A percentile compares a stretch with the other conserved stretches of the same genome.
These are phyloP conservation scores for Eospalax fontanierii DNA, from an alignment of 2,797 vertebrate species.

Conservation along the genomic window DNA sequence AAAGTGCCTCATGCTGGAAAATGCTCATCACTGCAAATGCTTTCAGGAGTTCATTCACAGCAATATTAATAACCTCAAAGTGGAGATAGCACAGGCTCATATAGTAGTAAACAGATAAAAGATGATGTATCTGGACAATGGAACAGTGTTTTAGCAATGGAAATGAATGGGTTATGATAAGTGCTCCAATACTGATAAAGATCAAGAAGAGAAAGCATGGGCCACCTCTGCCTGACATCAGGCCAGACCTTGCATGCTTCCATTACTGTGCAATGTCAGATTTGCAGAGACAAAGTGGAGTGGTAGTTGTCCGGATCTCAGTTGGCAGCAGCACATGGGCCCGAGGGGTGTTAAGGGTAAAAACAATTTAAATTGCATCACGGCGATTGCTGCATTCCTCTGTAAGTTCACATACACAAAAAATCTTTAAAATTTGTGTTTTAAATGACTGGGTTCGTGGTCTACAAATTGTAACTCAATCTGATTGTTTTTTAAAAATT, in stretches of 20 bases:
- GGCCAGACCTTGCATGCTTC: neutral
- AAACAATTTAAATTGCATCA: neutral
- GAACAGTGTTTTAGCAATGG: neutral
- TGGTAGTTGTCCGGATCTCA: neutral
- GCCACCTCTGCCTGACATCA: neutral
- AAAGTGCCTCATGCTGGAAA: neutral
- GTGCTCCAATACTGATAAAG: neutral
- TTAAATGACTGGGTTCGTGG: neutral
- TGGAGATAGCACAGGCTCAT: neutral
- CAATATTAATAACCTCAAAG: neutral
- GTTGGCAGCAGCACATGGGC: fast-evolving
- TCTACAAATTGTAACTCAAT: neutral
- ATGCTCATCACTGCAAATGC: neutral
- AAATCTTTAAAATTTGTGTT: neutral
- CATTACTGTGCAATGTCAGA: neutral
- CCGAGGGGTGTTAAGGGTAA: neutral
- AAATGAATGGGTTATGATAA: neutral
- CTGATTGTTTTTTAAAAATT: neutral
- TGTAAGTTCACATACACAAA: neutral
- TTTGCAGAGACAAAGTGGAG: neutral
- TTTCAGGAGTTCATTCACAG: neutral
- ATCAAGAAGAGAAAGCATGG: neutral
- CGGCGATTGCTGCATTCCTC: neutral
- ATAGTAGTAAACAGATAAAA: neutral
- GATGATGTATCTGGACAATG: neutral